phyloP scores from a whole-genome alignment of 2,888 invertebrate genomes.

The Furcula furcula region DNA sequence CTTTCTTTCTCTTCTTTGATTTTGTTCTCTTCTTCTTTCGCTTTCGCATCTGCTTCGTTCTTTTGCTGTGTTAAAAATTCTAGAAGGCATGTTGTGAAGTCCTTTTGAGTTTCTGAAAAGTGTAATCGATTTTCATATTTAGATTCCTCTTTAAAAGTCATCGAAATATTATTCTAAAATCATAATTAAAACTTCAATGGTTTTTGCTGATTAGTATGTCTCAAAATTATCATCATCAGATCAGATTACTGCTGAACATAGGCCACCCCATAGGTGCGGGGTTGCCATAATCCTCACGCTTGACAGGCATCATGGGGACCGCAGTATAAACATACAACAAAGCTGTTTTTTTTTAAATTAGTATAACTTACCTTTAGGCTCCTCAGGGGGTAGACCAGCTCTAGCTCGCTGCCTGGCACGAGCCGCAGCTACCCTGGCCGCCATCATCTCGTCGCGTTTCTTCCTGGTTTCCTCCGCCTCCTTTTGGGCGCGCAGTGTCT shows the following conservation, averaged over 20 bases:
- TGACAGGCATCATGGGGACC: no score
- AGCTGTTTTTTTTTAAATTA: no score
- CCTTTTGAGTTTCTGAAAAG: constrained; percentile 63
- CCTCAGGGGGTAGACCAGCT: constrained; percentile 86
- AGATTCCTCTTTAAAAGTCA: no score
- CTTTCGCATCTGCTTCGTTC: constrained; percentile 68
- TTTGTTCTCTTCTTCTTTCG: constrained; percentile 62
- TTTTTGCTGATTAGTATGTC: no score
- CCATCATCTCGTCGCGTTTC: constrained; percentile 84
- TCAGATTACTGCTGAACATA: no score
- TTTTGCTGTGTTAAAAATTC: constrained; percentile 74
- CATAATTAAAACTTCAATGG: no score
- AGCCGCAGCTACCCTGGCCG: constrained; percentile 87
- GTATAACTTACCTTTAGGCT: constrained; percentile 67
- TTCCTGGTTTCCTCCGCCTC: constrained; percentile 83
- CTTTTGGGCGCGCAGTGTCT: constrained; percentile 86
- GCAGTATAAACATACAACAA: no score
- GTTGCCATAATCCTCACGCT: no score
- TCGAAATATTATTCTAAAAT: no score
- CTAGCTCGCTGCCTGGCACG: constrained; percentile 87
- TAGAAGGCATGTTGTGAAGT: constrained; percentile 61
- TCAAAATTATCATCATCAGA: no score
- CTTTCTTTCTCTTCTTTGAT: constrained; percentile 68
- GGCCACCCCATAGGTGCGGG: no score
- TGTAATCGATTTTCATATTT: constrained; percentile 1